Evolutionary conservation across 2,797 vertebrate genomes (phyloP).

Genomic region (Caiman crocodilus): DNA sequence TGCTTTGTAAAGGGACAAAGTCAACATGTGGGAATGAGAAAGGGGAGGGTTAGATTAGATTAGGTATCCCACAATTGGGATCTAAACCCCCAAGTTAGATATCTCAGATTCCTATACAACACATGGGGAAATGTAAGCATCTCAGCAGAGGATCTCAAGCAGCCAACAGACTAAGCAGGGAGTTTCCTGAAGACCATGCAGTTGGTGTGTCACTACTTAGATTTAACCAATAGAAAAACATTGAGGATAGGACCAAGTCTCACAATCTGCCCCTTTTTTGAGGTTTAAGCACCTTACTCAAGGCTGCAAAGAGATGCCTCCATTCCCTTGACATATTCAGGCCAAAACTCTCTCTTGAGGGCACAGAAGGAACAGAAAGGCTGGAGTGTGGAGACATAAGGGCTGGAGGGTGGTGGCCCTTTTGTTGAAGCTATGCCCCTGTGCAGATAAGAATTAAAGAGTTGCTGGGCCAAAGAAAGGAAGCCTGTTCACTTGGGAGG

Average conservation of each 20-base stretch:
- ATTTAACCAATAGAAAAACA: background rate
- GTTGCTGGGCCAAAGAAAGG: too few relatives aligned
- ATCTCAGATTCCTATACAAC: background rate
- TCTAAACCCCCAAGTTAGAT: too few relatives aligned
- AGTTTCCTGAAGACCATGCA: background rate
- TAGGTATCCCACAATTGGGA: too few relatives aligned
- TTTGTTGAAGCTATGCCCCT: too few relatives aligned
- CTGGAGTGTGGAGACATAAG: too few relatives aligned
- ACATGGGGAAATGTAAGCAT: background rate
- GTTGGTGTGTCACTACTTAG: background rate
- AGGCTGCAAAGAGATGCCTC: too few relatives aligned
- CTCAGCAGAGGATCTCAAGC: fast-evolving
- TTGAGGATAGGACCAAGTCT: conserved; percentile 1
- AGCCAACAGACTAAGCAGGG: background rate
- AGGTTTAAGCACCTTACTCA: background rate
- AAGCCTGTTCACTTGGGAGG: too few relatives aligned
- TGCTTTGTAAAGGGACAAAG: background rate
- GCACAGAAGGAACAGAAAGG: too few relatives aligned
- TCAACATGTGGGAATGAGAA: background rate
- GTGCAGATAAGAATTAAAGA: too few relatives aligned
- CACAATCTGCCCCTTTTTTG: background rate
- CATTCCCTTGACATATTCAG: too few relatives aligned
- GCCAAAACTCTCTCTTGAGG: too few relatives aligned
- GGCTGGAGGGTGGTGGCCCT: too few relatives aligned
- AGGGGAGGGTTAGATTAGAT: background rate